Evolutionary conservation across 2,113 vertebrate species (phyloP).

Genomic region (Dryoscopus gambensis): DNA sequence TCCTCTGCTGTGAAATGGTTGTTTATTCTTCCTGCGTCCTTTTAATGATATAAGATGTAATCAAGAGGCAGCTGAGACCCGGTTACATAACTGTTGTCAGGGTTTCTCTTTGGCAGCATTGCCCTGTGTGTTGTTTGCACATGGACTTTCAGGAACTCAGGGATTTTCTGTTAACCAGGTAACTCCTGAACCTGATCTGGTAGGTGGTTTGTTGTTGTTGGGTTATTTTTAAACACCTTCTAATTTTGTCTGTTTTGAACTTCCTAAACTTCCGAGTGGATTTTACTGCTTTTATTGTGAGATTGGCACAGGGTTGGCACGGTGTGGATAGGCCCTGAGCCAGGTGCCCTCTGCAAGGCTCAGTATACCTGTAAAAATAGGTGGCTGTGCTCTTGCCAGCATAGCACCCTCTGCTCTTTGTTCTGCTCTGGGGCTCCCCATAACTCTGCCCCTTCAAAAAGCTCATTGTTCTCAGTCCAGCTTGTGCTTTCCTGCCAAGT

Average conservation of each 20-base stretch:
- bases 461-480: neutral
- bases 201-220: neutral
- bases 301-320: neutral
- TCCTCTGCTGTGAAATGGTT: neutral
- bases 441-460: neutral
- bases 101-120: neutral
- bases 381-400: neutral
- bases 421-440: neutral
- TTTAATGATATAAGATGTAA: neutral
- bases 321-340: neutral
- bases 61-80: constrained; percentile 17
- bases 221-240: neutral
- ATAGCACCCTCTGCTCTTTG: neutral
- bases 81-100: constrained; percentile 36
- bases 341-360: neutral
- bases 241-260: neutral
- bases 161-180: neutral
- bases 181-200: neutral
- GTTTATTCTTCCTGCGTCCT: neutral
- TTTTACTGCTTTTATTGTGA: neutral
- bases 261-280: neutral
- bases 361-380: neutral
- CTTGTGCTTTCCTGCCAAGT: neutral
- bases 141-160: neutral
- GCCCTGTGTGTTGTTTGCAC: neutral